phyloP scores from a whole-genome alignment of 2,797 vertebrate genomes.

The Gobio occitaniae region DNA sequence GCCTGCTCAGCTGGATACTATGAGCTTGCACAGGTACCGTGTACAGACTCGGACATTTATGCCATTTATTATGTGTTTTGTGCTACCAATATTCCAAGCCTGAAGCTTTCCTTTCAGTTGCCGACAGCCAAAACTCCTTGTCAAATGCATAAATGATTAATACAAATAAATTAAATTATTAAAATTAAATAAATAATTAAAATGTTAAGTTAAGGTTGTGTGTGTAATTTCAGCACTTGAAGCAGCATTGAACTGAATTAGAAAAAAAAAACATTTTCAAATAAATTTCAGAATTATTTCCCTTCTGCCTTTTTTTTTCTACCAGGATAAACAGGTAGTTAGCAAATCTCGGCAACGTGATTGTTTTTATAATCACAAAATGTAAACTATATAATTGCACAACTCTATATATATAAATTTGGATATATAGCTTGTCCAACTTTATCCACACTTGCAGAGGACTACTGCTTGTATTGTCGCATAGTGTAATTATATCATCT shows the following conservation, averaged over 20 bases:
- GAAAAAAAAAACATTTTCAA: background rate
- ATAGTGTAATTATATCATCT: background rate
- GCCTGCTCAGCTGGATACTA: conserved; percentile 99
- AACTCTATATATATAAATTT: background rate
- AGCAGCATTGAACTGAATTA: background rate
- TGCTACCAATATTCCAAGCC: conserved; percentile 6
- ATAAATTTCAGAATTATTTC: background rate
- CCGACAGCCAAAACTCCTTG: background rate
- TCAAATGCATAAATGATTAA: background rate
- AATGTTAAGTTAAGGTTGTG: background rate
- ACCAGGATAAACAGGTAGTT: background rate
- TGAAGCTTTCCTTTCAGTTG: conserved; percentile 21
- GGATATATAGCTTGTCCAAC: background rate
- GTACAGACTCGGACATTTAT: conserved; percentile 24
- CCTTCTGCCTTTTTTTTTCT: background rate
- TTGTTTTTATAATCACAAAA: background rate
- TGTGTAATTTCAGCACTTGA: conserved; percentile 9
- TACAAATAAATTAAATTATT: background rate
- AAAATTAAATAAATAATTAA: background rate
- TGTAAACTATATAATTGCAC: background rate
- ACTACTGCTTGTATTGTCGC: background rate
- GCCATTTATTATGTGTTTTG: conserved; percentile 27
- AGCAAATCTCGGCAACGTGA: background rate
- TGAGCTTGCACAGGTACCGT: conserved; percentile 95
- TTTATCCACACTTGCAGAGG: background rate